Evolutionary conservation across 2,888 invertebrate species (phyloP), one percentile per base, ranked within the genome.

Genomic region (Philhelius pedissequus): DNA sequence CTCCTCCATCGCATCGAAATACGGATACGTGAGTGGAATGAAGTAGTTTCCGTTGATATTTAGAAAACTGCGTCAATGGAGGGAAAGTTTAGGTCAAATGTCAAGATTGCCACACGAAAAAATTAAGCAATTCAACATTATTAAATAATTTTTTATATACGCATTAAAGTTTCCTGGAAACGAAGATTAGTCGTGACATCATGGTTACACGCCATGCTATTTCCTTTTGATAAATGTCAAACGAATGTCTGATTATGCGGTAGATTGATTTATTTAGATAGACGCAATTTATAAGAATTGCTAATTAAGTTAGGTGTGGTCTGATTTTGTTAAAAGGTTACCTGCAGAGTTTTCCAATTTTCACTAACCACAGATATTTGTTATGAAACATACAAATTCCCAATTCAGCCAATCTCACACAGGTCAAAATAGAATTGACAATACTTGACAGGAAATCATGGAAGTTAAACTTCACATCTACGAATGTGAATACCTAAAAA

Each of bases 11-110:
- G 43, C 18, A 48, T 22, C 43, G 30, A 7, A 1, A 45, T 22
- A 50, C 25, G 54, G 22, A 50, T 38, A 58, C 71, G 78, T 71
- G 78, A 73, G 35, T 25, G 32, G 60, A 18, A 74, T 68, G 32
- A 60, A 50, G 35, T 50, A 73, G 45, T 50, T 76, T 70, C 18
- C 40, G 58, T 11, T 45, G n/a, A 35, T 56, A 35, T 15, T 8
- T 75, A 32, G 32, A 22, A 45, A 32, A 48, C 32, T 22, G 2
- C 15, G 9, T 11, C 43, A 22, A 48, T 27, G 40, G 11, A 64
- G 50, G 43, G 64, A 64, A 64, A 64, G 64, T 48, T 64, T 45
- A 69, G 80, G 80, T 80, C 80, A 70, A 70, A 70, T 35, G 75
- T 56, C 69, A 45, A 32, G 30, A 62, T 50, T 32, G 45, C 75